phyloP scores from a whole-genome alignment of 2,888 invertebrate genomes.

The Drosophila austrosaltans region DNA sequence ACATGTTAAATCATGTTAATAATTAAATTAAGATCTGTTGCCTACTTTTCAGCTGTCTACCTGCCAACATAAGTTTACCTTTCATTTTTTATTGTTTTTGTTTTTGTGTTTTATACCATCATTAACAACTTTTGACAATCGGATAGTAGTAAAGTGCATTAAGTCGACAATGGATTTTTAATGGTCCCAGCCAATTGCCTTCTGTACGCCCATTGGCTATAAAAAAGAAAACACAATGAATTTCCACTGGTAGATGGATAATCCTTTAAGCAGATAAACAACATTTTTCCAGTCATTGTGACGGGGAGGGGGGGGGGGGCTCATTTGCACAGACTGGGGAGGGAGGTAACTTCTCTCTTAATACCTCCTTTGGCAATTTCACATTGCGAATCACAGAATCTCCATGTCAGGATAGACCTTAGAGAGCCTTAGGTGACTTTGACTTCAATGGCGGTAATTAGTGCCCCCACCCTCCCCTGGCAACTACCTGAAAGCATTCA shows the following conservation, averaged over 20 bases:
- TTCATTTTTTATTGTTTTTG: background rate
- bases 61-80: background rate
- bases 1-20: background rate
- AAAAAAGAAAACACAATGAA: background rate
- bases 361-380: background rate
- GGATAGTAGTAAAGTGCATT: conserved; percentile 41
- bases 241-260: conserved; percentile 22
- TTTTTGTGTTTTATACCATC: background rate
- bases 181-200: conserved; percentile 25
- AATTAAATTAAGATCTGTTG: background rate
- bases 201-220: background rate
- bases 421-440: no score
- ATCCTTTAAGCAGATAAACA: conserved; percentile 49
- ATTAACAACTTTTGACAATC: conserved; percentile 22
- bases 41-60: conserved; percentile 10
- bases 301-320: background rate
- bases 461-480: no score
- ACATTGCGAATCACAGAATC: no score
- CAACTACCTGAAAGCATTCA: no score
- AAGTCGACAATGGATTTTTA: conserved; percentile 47
- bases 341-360: background rate
- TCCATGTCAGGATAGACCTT: no score
- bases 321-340: background rate
- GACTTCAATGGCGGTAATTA: no score
- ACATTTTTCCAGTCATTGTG: background rate